Evolutionary conservation across 2,797 vertebrate species (phyloP), one percentile per base, ranked within the genome.

Genomic region (Tangara arthus): DNA sequence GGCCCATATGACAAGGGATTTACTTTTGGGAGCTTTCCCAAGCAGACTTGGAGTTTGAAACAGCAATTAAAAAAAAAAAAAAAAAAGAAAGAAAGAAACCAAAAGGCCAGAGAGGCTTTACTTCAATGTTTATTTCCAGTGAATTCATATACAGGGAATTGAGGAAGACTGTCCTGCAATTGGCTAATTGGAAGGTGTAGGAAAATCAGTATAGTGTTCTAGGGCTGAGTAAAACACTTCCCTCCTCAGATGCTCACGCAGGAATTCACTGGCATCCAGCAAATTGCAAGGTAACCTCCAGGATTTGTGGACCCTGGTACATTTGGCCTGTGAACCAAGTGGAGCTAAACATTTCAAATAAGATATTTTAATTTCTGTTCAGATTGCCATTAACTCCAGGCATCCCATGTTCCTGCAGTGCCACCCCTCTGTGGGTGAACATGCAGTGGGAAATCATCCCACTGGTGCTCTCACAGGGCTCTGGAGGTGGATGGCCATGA

Each of bases 21-120:
- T 95, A 56, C 32, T 95, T 47, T 44, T 91, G 85, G 64, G 81
- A 56, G 18, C 41, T 86, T 96, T 95, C 85, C 85, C 86, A 93
- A 88, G 53, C 37, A 75, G 90, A n/a, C 12, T 71, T 68, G 19
- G 56, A 63, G 37, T 68, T 87, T 53, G 60, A 88, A 80, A 91
- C 57, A 77, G 28, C 9, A 56, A 32, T 42, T 26, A 9, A 65
- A 79, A 59, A 34, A 30, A 53, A 15, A 3, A 32, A 19, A 73
- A 35, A 12, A 32, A 23, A 27, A 20, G 21, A 24, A 27, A 21
- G 21, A 12, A 34, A 30, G 5, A 37, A 44, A 66, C 12, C 1
- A 57, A 70, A 79, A 56, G 8, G 5, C 47, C 11, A 42, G 39
- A 83, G 84, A 66, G 15, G 5, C 4, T 76, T 81, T 79, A 34